Percentiles rank a stretch among this genome's conserved stretches.
phyloP scores from a whole-genome alignment of 2,113 vertebrate genomes.

The Neofelis nebulosa region DNA sequence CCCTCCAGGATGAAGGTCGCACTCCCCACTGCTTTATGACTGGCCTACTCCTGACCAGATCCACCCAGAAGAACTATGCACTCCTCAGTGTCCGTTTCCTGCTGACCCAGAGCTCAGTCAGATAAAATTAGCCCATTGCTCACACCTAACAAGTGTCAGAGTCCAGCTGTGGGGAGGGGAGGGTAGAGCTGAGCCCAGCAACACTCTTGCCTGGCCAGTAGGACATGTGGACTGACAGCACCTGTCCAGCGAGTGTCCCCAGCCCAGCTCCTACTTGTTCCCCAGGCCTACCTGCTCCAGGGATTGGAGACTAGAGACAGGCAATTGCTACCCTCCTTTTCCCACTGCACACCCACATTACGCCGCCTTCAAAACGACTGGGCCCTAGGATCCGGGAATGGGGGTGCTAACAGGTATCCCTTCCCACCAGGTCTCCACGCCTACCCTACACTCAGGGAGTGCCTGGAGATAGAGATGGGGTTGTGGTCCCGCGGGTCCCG shows the following conservation, averaged over 20 bases:
- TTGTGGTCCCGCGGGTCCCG: background rate
- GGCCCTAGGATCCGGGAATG: background rate
- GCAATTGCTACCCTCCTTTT: background rate
- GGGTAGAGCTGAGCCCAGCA: no score
- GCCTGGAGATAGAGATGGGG: background rate
- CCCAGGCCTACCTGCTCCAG: background rate
- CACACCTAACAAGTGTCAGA: background rate
- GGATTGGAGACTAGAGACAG: background rate
- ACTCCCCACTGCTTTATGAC: no score
- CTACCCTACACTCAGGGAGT: background rate
- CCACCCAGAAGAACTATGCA: background rate
- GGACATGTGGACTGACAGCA: background rate
- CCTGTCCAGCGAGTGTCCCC: accelerated
- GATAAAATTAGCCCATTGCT: conserved; percentile 50
- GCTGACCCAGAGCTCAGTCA: background rate
- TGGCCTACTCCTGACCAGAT: background rate
- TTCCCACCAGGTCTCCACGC: background rate
- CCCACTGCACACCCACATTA: background rate
- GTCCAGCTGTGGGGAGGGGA: no score
- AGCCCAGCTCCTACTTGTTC: background rate
- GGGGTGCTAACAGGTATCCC: background rate
- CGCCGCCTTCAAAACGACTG: background rate
- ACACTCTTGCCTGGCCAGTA: accelerated
- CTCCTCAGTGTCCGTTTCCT: background rate
- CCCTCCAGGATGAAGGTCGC: background rate